These are phyloP conservation scores for Nicator chloris DNA, from an alignment of 2,113 vertebrate species.

Conservation along the genomic window DNA sequence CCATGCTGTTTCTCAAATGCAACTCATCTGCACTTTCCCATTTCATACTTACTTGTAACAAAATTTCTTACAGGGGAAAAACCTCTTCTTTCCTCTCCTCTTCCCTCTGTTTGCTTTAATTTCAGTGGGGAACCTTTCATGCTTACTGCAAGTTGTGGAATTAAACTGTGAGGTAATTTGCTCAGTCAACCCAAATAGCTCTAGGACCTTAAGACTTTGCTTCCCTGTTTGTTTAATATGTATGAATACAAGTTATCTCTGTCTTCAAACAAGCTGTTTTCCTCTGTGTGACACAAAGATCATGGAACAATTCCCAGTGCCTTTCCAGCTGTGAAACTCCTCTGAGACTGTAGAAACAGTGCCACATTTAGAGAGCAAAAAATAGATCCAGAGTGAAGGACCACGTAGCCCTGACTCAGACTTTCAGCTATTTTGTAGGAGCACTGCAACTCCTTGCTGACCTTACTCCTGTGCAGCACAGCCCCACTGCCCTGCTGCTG, in stretches of 20 bases:
- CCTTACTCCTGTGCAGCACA: background rate
- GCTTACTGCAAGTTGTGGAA: background rate
- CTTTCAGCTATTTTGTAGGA: background rate
- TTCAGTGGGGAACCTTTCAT: background rate
- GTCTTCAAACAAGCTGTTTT: background rate
- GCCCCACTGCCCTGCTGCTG: background rate
- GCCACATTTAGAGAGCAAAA: background rate
- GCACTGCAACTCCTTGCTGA: background rate
- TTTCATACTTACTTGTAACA: background rate
- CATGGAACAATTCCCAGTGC: background rate
- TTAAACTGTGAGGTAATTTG: background rate
- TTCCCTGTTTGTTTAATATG: background rate
- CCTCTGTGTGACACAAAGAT: background rate
- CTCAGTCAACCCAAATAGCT: background rate
- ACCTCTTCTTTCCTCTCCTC: background rate
- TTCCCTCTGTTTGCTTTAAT: background rate
- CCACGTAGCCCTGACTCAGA: background rate
- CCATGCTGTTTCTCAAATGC: background rate
- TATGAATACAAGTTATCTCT: background rate
- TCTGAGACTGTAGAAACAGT: background rate
- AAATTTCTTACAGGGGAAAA: slow-evolving; percentile 43
- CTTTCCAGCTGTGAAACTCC: background rate
- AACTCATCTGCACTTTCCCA: background rate
- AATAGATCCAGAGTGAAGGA: background rate
- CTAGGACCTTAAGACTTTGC: background rate